Base-by-base conservation (phyloP, 2,797 vertebrate genomes). In the Podarcis lilfordi region DNA sequence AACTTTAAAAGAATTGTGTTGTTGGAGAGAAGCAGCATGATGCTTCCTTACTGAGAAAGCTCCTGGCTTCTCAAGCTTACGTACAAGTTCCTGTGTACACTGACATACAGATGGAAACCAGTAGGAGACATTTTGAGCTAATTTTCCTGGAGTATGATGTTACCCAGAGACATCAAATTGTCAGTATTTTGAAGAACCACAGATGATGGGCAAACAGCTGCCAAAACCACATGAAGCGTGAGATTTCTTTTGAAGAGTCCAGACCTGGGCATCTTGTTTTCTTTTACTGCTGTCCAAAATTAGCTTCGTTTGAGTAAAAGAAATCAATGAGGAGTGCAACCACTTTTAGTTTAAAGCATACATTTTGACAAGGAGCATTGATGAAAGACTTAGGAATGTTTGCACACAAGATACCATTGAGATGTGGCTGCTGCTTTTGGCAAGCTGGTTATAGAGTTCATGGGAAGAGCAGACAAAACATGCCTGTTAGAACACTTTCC, bases 61-160 rank as follows among this genome's bases (percentile, higher is more conserved):
- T 7, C 61, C 21, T 88, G 84, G 78, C 87, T 94, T 69, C 69
- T 8, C 11, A 85, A 9, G 68, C 50, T 94, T 92, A 88, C 89
- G 84, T 92, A 72, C 86, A 27, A 9, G 50, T 91, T 91, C 86
- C 85, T 92, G 0, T 88, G 84, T 88, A 88, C 19, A 66, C 1
- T 93, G 93, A 87, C 90, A 32, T 69, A 92, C 93, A 96, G 95
- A 92, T 96, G 96, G 95, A 93, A 94, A 87, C 37, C 92, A 91
- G 90, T 55, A 55, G 72, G 93, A 94, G 91, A 40, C 93, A 92
- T 50, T 92, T 86, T 95, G 92, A 89, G 94, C 91, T 95, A 85
- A 92, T 95, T 95, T 94, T 93, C 95, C 96, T 85, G 4, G 78
- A 19, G n/a, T 27, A 91, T 88, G 91, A 91, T 92, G 84, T 83